These are phyloP conservation scores for Sciurus niger DNA, from an alignment of 2,113 vertebrate species.

Conservation along the genomic window DNA sequence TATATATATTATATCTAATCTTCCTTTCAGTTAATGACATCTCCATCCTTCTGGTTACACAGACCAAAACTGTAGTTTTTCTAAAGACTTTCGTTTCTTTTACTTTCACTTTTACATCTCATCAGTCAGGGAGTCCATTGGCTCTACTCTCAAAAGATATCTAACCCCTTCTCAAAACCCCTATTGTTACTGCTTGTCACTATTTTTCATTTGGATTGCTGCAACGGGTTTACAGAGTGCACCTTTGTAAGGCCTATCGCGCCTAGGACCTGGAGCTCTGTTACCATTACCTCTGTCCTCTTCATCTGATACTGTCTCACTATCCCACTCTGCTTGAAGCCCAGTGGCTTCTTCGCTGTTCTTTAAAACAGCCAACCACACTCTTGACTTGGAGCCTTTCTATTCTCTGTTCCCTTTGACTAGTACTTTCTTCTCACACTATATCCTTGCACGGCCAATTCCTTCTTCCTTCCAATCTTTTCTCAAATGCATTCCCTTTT, in stretches of 20 bases:
- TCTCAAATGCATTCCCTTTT: background rate
- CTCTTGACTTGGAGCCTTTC: background rate
- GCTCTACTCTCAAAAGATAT: background rate
- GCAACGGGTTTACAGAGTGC: background rate
- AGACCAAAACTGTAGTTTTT: background rate
- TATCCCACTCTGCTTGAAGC: background rate
- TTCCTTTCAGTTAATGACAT: background rate
- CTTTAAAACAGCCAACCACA: background rate
- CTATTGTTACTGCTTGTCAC: background rate
- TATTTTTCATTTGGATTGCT: background rate
- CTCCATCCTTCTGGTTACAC: background rate
- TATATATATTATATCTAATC: background rate
- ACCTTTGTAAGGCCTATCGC: background rate
- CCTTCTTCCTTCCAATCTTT: background rate
- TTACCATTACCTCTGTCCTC: background rate
- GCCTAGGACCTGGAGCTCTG: no score
- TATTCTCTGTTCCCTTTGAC: background rate
- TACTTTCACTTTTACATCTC: background rate
- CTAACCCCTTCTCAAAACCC: background rate
- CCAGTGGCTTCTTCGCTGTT: background rate
- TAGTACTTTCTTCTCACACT: background rate
- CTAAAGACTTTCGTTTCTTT: background rate
- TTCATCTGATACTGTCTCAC: background rate
- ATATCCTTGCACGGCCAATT: background rate
- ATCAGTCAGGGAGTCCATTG: background rate